Evolutionary conservation across 2,113 vertebrate species (phyloP), one percentile per base, ranked within the genome.

Genomic region (Mastomys coucha): DNA sequence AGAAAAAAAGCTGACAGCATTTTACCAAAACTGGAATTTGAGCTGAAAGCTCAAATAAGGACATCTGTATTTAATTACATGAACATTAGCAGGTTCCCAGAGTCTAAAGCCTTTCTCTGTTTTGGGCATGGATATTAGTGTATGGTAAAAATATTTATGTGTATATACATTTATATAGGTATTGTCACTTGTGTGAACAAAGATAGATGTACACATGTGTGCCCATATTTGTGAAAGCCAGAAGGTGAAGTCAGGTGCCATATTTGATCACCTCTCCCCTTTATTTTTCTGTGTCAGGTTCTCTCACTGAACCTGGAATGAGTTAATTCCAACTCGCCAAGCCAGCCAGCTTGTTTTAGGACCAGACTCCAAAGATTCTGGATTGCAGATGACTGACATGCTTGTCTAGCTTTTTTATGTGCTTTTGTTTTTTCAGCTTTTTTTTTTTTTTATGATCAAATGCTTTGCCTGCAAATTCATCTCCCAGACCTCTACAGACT

Each of bases 11-110:
- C 69, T 69, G 60, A 88, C 1, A 91, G 58, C 12, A 80, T 58
- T 86, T 95, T 58, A 60, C 45, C 73, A 91, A 96, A 94, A 96
- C 75, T 28, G 9, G 12, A 87, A 78, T 91, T 94, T 87, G 67
- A 45, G 58, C 67, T 69, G 92, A 51, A 78, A 69, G 42, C 31
- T 53, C n/a, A 92, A 78, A 78, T 94, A 94, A 93, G 31, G 56
- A 58, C 56, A 19, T 69, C 26, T 56, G 33, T 56, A 39, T 80
- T 95, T 63, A 16, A 28, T 84, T 75, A 49, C 49, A 39, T 73
- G 24, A 91, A 16, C 4, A 42, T 86, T 82, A 58, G 67, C n/a
- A 72, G 36, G 28, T 49, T 84, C 69, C 45, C 13, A 82, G 7
- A 53, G 28, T n/a, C 31, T 76, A 67, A 84, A 86, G 36, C 33